These are phyloP conservation scores for Cryptocheilus praepositus DNA, from an alignment of 2,888 invertebrate genomes.

Conservation along the genomic window DNA sequence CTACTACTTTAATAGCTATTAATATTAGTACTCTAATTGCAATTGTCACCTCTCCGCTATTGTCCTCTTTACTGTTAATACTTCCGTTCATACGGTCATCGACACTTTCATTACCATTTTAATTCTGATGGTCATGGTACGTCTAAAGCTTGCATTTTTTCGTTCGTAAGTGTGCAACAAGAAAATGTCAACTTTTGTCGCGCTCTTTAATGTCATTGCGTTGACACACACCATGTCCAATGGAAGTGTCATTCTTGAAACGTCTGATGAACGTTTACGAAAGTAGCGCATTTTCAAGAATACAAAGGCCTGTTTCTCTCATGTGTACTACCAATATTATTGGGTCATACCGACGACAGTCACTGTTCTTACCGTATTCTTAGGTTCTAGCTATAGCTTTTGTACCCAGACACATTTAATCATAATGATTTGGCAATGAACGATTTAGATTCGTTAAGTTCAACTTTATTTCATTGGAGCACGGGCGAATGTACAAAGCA, in stretches of 20 bases:
- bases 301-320: slow-evolving; percentile 15
- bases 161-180: neutral
- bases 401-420: slow-evolving; percentile 29
- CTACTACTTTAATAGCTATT: neutral
- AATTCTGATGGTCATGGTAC: neutral
- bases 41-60: too few species aligned
- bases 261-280: neutral
- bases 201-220: neutral
- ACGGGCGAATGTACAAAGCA: slow-evolving; percentile 75
- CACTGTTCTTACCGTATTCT: slow-evolving; percentile 22
- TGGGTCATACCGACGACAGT: slow-evolving; percentile 7
- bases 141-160: neutral
- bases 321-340: neutral
- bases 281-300: slow-evolving; percentile 8
- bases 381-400: slow-evolving; percentile 44
- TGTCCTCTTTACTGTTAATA: neutral
- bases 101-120: neutral
- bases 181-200: neutral
- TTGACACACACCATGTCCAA: neutral
- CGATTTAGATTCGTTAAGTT: slow-evolving; percentile 41
- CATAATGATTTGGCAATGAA: slow-evolving; percentile 49
- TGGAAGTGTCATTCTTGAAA: slow-evolving; percentile 30
- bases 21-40: too few species aligned
- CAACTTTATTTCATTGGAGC: slow-evolving; percentile 71
- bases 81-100: neutral